Evolutionary conservation across 2,113 vertebrate species (phyloP).

Genomic region (Clinocottus analis): DNA sequence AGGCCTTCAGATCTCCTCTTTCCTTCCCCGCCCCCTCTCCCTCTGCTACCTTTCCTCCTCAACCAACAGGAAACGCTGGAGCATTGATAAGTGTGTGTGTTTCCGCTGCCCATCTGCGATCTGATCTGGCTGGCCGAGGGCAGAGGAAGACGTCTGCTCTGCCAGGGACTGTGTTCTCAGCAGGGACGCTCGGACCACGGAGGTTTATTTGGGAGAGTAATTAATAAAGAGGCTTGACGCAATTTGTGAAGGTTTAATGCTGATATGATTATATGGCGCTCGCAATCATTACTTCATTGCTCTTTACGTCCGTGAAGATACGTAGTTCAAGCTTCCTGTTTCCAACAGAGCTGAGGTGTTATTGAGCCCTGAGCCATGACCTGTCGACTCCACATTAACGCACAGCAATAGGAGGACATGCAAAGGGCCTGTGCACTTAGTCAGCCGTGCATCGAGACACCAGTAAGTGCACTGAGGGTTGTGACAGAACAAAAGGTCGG

Average conservation of each 20-base stretch:
- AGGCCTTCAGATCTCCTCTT: constrained; percentile 44
- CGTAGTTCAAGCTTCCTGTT: no score
- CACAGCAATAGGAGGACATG: constrained; percentile 9
- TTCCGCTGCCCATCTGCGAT: constrained; percentile 62
- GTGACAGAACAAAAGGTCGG: constrained; percentile 17
- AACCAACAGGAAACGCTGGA: constrained; percentile 41
- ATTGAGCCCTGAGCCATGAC: background rate
- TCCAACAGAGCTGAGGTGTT: constrained; percentile 25
- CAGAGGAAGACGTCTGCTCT: no score
- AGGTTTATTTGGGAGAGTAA: constrained; percentile 23
- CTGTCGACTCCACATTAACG: constrained; percentile 29
- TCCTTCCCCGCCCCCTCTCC: constrained; percentile 40
- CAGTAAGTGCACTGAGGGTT: constrained; percentile 25
- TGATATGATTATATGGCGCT: constrained; percentile 43
- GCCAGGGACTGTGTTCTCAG: constrained; percentile 54
- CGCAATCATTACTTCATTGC: background rate
- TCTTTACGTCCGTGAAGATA: background rate
- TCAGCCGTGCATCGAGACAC: constrained; percentile 19
- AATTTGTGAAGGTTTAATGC: constrained; percentile 34
- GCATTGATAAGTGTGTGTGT: constrained; percentile 31
- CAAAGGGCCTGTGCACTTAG: no score
- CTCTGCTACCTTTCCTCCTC: constrained; percentile 42
- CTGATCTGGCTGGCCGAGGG: constrained; percentile 61
- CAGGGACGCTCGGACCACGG: constrained; percentile 27
- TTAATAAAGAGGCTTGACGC: constrained; percentile 52